Evolutionary conservation across 2,888 invertebrate species (phyloP).

Genomic region (Marasmarcha lunaedactyla): DNA sequence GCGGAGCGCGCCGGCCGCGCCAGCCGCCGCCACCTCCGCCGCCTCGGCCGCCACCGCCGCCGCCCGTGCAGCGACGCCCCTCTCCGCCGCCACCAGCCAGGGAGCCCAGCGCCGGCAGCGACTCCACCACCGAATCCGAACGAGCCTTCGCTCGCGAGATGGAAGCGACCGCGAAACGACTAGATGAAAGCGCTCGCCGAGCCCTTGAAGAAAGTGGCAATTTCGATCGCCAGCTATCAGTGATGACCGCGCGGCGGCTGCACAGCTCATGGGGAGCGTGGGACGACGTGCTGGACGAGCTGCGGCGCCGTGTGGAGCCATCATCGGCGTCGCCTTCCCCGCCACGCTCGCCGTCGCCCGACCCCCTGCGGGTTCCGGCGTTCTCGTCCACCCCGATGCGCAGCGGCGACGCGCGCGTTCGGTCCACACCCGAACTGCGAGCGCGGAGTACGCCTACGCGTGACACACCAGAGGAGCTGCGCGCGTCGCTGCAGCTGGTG

Average conservation of each 20-base stretch:
- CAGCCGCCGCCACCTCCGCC: constrained; percentile 51
- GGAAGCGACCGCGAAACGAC: constrained; percentile 54
- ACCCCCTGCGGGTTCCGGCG: constrained; percentile 49
- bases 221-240: constrained; percentile 69
- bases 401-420: constrained; percentile 49
- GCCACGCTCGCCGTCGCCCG: constrained; percentile 53
- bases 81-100: constrained; percentile 34
- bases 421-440: constrained; percentile 74
- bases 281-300: constrained; percentile 60
- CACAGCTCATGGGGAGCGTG: constrained; percentile 63
- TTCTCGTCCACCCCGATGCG: constrained; percentile 73
- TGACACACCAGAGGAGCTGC: constrained; percentile 61
- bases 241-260: constrained; percentile 61
- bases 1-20: constrained; percentile 38
- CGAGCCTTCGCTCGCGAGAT: constrained; percentile 54
- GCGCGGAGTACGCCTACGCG: constrained; percentile 47
- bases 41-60: constrained; percentile 35
- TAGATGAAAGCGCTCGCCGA: constrained; percentile 48
- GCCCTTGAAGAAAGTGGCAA: constrained; percentile 64
- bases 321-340: constrained; percentile 45
- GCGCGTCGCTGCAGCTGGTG: constrained; percentile 69
- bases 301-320: constrained; percentile 51
- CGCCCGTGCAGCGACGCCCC: constrained; percentile 26
- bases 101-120: constrained; percentile 56
- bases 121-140: constrained; percentile 62